phyloP scores from a whole-genome alignment of 2,888 invertebrate genomes.

The Endotricha flammealis region DNA sequence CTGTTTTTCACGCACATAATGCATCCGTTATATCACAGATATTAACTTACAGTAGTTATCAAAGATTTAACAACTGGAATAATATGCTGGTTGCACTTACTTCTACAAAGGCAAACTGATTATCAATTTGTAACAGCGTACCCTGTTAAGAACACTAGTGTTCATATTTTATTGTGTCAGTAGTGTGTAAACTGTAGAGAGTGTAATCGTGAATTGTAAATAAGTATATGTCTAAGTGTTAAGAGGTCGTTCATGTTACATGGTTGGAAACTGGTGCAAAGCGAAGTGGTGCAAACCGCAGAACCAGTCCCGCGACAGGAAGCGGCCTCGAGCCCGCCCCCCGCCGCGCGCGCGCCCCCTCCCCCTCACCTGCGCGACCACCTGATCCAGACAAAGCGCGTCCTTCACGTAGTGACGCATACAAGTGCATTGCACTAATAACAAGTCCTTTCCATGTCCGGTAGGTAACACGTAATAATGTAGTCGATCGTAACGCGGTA shows the following conservation, averaged over 20 bases:
- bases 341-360: conserved; percentile 20
- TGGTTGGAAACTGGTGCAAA: conserved; percentile 69
- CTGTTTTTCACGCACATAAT: too few species aligned
- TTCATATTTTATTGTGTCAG: too few species aligned
- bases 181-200: too few species aligned
- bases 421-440: conserved; percentile 73
- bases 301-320: conserved; percentile 73
- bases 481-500: conserved; percentile 19
- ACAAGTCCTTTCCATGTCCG: conserved; percentile 64
- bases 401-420: conserved; percentile 71
- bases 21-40: too few species aligned
- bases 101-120: too few species aligned
- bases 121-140: too few species aligned
- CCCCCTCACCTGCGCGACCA: conserved; percentile 44
- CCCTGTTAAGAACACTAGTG: too few species aligned
- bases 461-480: conserved; percentile 37
- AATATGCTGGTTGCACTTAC: too few species aligned
- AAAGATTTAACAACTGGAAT: too few species aligned
- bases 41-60: too few species aligned
- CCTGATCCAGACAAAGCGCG: conserved; percentile 75
- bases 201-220: conserved; percentile 10
- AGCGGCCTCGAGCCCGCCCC: conserved; percentile 59
- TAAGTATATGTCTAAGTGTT: conserved; percentile 42
- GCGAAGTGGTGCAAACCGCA: conserved; percentile 69
- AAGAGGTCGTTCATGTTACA: conserved; percentile 56